Evolutionary conservation across 2,113 vertebrate genomes (phyloP).

Genomic region (Nothocercus nigrocapillus): DNA sequence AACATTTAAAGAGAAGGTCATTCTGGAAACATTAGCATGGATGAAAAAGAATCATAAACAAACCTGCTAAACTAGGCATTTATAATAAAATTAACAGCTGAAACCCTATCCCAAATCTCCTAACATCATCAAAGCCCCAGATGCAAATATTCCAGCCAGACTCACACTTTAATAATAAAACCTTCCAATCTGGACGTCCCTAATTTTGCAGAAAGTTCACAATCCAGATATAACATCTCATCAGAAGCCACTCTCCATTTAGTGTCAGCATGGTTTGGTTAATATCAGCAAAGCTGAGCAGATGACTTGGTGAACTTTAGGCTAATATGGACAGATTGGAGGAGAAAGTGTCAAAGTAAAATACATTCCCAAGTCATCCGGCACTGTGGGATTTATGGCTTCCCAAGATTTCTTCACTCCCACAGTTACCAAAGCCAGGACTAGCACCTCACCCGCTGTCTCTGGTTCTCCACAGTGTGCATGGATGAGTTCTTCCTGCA

Average conservation of each 20-base stretch:
- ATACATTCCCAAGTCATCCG: neutral
- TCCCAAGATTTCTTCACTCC: neutral
- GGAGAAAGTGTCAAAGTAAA: neutral
- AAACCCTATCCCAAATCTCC: neutral
- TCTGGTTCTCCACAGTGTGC: conserved; percentile 78
- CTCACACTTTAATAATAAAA: neutral
- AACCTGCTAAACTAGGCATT: neutral
- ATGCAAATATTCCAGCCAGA: neutral
- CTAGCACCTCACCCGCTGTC: fast-evolving
- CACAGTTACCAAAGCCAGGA: neutral
- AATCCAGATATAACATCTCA: neutral
- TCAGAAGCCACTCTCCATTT: neutral
- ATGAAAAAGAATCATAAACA: neutral
- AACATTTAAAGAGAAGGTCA: neutral
- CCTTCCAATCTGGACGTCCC: neutral
- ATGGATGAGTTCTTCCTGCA: conserved; percentile 80
- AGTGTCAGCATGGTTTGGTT: neutral
- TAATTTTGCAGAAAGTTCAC: neutral
- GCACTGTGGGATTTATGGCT: neutral
- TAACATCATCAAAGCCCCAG: neutral
- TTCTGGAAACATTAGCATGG: neutral
- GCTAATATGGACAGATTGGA: neutral
- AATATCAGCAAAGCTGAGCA: neutral
- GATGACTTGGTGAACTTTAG: neutral
- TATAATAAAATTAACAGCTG: neutral